These are phyloP conservation scores for Drosophila mimica DNA, from an alignment of 2,888 invertebrate genomes.

Conservation along the genomic window DNA sequence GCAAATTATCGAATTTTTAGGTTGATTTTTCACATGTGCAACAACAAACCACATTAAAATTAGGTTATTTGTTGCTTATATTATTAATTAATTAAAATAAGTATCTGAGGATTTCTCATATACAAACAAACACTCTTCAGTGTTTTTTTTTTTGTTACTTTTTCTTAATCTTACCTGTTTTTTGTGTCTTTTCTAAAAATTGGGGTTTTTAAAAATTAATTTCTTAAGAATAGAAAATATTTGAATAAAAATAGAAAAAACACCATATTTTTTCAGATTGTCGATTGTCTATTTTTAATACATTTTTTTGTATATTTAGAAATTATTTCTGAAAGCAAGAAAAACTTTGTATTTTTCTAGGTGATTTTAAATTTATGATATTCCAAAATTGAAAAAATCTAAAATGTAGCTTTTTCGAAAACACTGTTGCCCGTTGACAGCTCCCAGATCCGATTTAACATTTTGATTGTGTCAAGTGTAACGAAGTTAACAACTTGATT, in stretches of 20 bases:
- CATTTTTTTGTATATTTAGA: background rate
- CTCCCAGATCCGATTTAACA: background rate
- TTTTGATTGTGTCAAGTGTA: slow-evolving; percentile 13
- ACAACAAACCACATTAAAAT: background rate
- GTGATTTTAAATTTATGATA: background rate
- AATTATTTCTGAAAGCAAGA: background rate
- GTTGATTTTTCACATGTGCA: background rate
- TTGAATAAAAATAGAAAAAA: background rate
- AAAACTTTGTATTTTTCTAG: background rate
- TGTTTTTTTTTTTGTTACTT: too few relatives aligned
- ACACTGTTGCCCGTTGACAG: background rate
- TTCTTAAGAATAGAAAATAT: background rate
- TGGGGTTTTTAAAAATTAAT: background rate
- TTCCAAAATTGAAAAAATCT: background rate
- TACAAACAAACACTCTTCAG: background rate
- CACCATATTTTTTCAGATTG: background rate
- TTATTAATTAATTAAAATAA: background rate
- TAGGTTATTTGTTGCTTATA: background rate
- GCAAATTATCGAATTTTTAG: background rate
- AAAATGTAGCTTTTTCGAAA: too few relatives aligned
- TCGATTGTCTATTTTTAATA: background rate
- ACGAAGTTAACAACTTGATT: slow-evolving; percentile 51
- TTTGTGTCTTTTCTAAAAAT: background rate
- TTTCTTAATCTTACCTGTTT: background rate
- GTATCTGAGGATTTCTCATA: background rate